Evolutionary conservation across 2,797 vertebrate species (phyloP).

Genomic region (Lemur catta): DNA sequence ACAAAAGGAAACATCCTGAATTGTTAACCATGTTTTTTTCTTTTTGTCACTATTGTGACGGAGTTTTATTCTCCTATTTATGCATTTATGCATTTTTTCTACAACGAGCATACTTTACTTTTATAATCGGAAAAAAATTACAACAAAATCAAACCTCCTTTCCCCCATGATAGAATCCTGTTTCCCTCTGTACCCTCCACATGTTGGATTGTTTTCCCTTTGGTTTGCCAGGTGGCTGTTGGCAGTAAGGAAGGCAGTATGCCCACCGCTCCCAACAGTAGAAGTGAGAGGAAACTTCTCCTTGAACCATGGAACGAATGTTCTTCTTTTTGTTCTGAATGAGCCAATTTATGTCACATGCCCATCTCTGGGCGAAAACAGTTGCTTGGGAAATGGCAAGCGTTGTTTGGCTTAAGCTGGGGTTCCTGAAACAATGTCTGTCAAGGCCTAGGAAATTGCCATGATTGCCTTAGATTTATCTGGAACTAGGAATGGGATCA

Average conservation of each 20-base stretch:
- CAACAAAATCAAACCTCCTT: not conserved
- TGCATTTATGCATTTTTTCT: not conserved
- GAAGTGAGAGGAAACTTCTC: not conserved
- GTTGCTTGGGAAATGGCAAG: not conserved
- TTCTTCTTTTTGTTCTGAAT: not conserved
- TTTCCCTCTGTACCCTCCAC: not conserved
- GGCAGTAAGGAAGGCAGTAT: not conserved
- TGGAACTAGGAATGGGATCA: not conserved
- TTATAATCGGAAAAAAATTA: not conserved
- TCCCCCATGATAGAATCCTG: not conserved
- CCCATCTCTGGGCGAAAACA: not conserved
- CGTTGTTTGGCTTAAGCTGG: not conserved
- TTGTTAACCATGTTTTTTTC: not conserved
- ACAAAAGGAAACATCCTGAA: not conserved
- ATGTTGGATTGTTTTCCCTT: not conserved
- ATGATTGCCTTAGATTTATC: not conserved
- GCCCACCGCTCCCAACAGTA: not conserved
- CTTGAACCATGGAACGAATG: not conserved
- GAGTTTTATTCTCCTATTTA: not conserved
- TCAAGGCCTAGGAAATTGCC: not conserved
- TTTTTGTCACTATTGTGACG: not conserved
- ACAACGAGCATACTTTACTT: not conserved
- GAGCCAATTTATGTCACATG: not conserved
- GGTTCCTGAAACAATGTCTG: not conserved
- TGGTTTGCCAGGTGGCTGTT: not conserved